phyloP scores from a whole-genome alignment of 2,797 vertebrate genomes.

The Euphonia xanthogaster region DNA sequence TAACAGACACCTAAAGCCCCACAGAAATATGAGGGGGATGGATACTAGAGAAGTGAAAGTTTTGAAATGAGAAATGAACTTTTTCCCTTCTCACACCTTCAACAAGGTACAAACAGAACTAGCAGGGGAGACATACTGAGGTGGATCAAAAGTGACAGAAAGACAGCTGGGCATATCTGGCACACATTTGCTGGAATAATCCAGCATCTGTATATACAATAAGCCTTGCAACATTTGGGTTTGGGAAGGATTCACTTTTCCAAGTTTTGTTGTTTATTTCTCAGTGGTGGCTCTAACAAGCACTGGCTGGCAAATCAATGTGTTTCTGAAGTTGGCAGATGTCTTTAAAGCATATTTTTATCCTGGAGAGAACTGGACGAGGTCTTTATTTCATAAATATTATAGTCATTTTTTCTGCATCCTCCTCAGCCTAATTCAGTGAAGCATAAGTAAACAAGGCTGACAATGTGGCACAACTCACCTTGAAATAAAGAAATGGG shows the following conservation, averaged over 20 bases:
- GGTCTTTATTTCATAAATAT: background rate
- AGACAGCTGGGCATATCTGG: conserved; percentile 43
- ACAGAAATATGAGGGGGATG: background rate
- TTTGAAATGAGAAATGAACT: background rate
- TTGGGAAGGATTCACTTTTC: conserved; percentile 12
- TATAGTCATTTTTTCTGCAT: background rate
- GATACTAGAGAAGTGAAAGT: background rate
- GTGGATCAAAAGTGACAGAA: conserved; percentile 63
- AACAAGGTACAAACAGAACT: background rate
- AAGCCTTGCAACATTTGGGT: background rate
- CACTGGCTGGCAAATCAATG: background rate
- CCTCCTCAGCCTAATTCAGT: conserved; percentile 12
- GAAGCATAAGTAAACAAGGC: conserved; percentile 21
- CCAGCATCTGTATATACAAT: conserved; percentile 26
- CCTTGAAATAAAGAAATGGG: conserved; percentile 28
- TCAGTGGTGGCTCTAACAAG: background rate
- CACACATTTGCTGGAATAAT: conserved; percentile 19
- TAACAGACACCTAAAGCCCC: background rate
- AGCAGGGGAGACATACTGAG: background rate
- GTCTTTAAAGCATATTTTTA: background rate
- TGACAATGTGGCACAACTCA: conserved; percentile 17
- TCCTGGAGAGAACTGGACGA: background rate
- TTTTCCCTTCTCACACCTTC: conserved; percentile 15
- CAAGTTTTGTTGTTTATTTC: background rate
- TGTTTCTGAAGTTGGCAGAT: background rate